Evolutionary conservation across 2,797 vertebrate species (phyloP).

Genomic region (Hylomyscus alleni): DNA sequence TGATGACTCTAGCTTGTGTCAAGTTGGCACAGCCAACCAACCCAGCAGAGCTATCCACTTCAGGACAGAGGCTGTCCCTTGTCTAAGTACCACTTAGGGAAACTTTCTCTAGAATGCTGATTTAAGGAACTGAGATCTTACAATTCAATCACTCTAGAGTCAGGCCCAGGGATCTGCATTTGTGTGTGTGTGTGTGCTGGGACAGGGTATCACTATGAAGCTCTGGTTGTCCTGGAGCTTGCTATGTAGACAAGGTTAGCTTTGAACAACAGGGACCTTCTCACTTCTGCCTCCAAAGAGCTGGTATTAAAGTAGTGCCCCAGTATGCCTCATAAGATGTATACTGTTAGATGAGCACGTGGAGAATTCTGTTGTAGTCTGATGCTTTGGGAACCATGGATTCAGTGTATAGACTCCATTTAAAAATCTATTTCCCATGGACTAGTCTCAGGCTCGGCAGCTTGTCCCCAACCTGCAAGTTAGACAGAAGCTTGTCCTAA

Average conservation of each 20-base stretch:
- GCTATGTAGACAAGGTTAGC: not conserved
- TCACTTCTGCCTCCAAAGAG: not conserved
- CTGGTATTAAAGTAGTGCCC: not conserved
- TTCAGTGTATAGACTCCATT: not conserved
- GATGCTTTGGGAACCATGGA: not conserved
- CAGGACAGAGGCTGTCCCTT: not conserved
- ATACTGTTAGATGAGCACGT: not conserved
- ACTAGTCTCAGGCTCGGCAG: not conserved
- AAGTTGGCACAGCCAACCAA: not conserved
- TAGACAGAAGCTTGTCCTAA: not conserved
- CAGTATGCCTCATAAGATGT: not conserved
- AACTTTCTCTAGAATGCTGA: not conserved
- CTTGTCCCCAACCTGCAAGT: not conserved
- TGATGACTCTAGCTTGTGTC: not conserved
- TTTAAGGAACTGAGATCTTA: not conserved
- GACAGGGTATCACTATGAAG: not conserved
- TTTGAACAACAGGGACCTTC: not conserved
- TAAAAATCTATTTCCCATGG: not conserved
- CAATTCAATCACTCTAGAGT: not conserved
- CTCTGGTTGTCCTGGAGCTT: not conserved
- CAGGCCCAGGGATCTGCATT: not conserved
- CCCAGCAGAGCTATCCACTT: not conserved
- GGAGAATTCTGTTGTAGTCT: not conserved
- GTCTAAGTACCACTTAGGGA: not conserved
- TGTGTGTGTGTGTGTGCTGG: not conserved